These are phyloP conservation scores for Alentia gelatinosa DNA, from an alignment of 2,888 invertebrate species.

Conservation along the genomic window DNA sequence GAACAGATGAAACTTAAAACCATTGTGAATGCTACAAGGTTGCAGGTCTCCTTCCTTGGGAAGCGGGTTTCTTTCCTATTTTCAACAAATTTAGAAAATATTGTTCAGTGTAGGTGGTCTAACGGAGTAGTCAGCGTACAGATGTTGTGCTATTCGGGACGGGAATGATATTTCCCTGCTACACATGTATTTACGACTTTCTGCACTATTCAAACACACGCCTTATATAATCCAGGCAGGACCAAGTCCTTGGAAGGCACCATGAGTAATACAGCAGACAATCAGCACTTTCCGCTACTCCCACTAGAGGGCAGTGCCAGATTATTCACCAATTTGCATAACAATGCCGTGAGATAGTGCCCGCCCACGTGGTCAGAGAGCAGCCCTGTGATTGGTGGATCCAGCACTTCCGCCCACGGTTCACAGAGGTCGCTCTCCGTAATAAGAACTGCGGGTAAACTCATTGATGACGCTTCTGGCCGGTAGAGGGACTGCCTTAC, in stretches of 20 bases:
- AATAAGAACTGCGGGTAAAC: background rate
- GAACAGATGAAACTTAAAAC: too few relatives aligned
- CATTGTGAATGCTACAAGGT: too few relatives aligned
- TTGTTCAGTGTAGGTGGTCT: too few relatives aligned
- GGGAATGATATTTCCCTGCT: too few relatives aligned
- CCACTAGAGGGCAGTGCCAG: background rate
- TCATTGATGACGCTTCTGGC: background rate
- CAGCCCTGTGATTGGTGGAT: background rate
- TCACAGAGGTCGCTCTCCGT: background rate
- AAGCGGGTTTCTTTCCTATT: too few relatives aligned
- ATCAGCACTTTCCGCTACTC: background rate
- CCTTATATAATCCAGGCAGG: too few relatives aligned
- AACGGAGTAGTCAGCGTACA: too few relatives aligned
- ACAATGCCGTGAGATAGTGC: background rate
- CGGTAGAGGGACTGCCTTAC: background rate
- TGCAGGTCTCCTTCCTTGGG: too few relatives aligned
- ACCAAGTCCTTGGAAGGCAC: background rate
- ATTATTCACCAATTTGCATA: constrained; percentile 3
- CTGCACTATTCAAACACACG: too few relatives aligned
- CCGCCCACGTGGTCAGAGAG: background rate
- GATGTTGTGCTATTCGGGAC: too few relatives aligned
- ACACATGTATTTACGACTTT: too few relatives aligned
- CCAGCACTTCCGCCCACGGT: background rate
- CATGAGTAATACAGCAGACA: background rate
- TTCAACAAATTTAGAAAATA: too few relatives aligned